Percentiles rank a stretch among this genome's conserved stretches.
Evolutionary conservation across 2,888 invertebrate species (phyloP).

Genomic region (Camponotus fellah): DNA sequence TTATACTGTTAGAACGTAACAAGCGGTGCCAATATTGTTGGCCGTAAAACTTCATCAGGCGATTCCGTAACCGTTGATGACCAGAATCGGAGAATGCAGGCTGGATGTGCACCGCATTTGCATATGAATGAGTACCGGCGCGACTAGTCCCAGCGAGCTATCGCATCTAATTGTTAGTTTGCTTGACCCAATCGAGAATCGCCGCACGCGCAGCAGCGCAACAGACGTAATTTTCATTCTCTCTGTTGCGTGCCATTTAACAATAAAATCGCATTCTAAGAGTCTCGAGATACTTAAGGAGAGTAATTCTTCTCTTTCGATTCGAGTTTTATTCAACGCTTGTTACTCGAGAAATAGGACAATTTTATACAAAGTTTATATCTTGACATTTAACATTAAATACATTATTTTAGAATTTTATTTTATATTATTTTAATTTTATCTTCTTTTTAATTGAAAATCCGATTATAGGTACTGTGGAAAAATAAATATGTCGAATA

Average conservation of each 20-base stretch:
- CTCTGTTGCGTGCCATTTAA: slow-evolving; percentile 18
- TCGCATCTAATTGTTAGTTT: slow-evolving; percentile 59
- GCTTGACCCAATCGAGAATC: slow-evolving; percentile 58
- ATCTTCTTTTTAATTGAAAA: background rate
- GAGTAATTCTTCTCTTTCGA: background rate
- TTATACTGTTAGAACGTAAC: background rate
- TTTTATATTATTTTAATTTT: background rate
- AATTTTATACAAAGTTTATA: background rate
- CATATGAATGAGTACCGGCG: slow-evolving; percentile 53
- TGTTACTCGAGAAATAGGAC: background rate
- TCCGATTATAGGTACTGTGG: background rate
- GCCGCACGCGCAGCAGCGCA: slow-evolving; percentile 41
- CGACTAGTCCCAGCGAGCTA: slow-evolving; percentile 42
- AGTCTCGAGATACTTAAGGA: background rate
- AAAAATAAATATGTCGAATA: background rate
- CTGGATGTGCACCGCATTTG: slow-evolving; percentile 53
- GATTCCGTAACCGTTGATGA: slow-evolving; percentile 38
- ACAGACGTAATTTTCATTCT: slow-evolving; percentile 46
- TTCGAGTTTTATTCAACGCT: background rate
- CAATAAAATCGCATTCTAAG: slow-evolving; percentile 29
- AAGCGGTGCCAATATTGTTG: slow-evolving; percentile 17
- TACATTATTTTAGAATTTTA: background rate
- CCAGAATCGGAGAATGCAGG: slow-evolving; percentile 22
- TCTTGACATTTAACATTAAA: background rate
- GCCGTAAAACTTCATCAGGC: slow-evolving; percentile 27